Base-by-base conservation (phyloP, 2,888 invertebrate species). In the Lordiphosa fenestrarum region DNA sequence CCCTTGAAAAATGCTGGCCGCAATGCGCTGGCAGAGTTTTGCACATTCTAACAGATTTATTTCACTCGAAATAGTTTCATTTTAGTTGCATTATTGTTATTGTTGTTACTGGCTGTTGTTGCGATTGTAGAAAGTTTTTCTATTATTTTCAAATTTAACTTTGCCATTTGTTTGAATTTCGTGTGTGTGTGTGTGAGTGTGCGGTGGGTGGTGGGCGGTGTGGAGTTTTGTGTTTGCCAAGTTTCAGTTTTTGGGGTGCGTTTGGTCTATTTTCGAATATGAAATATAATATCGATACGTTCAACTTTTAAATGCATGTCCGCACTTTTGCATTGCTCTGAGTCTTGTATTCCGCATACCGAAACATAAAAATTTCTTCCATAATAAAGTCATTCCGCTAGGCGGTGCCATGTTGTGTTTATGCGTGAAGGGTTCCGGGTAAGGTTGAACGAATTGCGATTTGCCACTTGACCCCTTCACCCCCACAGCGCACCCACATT, bases 111-210 rank as follows among this genome's bases (percentile, higher is more conserved):
- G 47, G 37, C 46, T 75, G 68, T 51, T 66, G 64, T 59, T 69
- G 74, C 72, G 64, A 71, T 66, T 70, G 82, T 71, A 61, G 69
- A 83, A 82, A 84, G 82, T 84, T 84, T 84, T 84, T 85, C 83
- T 84, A 85, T 84, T 84, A 85, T 84, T 85, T 84, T 85, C 84
- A 81, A 84, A 84, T 84, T 84, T 84, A 84, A 84, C 83, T 84
- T 84, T 85, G 76, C 71, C 84, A 77, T 78, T 71, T 78, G 73
- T 74, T 73, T 84, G 73, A 65, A 78, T 78, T 75, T 75, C 73
- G 55, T 64, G 68, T 48, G 51, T 64, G 33, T 60, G 41, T 55
- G 21, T 49, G 42, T 51, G 36, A 42, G 39, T 42, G 41, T 19
- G 35, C 35, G 44, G 40, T 21, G 30, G 21, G 33, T 21, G n/a